Evolutionary conservation across 2,113 vertebrate genomes (phyloP).

Genomic region (Orthonyx spaldingii): DNA sequence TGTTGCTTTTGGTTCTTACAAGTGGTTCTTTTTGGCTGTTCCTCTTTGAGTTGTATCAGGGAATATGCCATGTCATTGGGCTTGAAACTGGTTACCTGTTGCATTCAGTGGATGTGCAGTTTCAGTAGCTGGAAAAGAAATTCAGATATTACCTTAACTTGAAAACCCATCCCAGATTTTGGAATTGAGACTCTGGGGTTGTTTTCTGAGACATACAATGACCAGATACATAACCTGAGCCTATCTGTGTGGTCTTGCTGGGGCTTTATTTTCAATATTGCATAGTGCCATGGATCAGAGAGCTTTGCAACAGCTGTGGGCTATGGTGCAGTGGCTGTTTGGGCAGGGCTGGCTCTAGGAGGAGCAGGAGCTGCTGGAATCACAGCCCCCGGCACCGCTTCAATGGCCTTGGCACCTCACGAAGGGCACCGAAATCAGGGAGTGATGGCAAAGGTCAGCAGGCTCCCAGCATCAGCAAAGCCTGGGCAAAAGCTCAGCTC

Average conservation of each 20-base stretch:
- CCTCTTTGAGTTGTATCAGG: not conserved
- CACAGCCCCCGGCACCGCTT: rapidly evolving
- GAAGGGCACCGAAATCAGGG: not conserved
- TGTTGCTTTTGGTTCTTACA: not conserved
- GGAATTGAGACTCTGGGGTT: not conserved
- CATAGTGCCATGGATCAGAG: not conserved
- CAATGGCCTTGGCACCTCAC: not conserved
- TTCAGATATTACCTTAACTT: not conserved
- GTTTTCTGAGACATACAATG: not conserved
- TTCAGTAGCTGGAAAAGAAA: not conserved
- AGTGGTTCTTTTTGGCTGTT: not conserved
- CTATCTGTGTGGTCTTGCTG: rapidly evolving
- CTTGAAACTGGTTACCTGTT: not conserved
- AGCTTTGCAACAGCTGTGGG: not conserved
- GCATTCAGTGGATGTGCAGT: not conserved
- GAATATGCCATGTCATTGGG: not conserved
- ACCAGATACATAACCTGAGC: not conserved
- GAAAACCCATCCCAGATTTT: not conserved
- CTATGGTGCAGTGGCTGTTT: not conserved
- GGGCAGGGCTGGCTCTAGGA: not conserved
- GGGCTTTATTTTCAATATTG: not conserved
- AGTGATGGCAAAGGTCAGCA: slow-evolving; percentile 24
- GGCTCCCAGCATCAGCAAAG: not conserved
- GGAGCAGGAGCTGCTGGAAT: not conserved
- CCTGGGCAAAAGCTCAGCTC: not conserved